phyloP scores from a whole-genome alignment of 2,888 invertebrate species.

The Campoplex capitator region DNA sequence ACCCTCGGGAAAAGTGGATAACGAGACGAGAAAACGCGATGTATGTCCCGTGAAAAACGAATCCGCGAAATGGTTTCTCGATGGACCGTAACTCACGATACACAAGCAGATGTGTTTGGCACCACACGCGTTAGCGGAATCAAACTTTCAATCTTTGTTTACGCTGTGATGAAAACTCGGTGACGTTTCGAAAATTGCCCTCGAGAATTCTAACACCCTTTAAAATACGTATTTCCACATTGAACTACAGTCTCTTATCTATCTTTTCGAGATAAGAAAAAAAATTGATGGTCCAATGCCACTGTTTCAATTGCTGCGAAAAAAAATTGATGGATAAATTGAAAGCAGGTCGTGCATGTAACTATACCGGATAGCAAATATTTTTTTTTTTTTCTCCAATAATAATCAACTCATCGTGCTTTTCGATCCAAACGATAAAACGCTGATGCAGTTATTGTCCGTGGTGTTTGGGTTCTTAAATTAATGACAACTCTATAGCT shows the following conservation, averaged over 20 bases:
- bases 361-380: not conserved
- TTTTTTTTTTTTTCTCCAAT: conserved; percentile 36
- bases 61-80: conserved; percentile 39
- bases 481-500: not conserved
- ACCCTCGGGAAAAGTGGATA: conserved; percentile 55
- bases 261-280: not conserved
- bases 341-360: not conserved
- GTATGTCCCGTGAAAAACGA: conserved; percentile 39
- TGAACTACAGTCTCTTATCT: not conserved
- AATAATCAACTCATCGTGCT: conserved; percentile 3
- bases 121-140: conserved; percentile 30
- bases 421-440: conserved; percentile 9
- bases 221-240: not conserved
- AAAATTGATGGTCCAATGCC: no score
- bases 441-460: not conserved
- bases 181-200: conserved; percentile 16
- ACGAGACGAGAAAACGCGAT: conserved; percentile 59
- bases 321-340: not conserved
- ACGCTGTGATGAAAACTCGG: conserved; percentile 23
- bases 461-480: conserved; percentile 4
- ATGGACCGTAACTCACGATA: conserved; percentile 38
- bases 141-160: conserved; percentile 43
- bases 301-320: not conserved
- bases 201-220: not conserved
- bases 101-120: not conserved